phyloP scores from a whole-genome alignment of 2,888 invertebrate genomes.

The Eupithecia inturbata region DNA sequence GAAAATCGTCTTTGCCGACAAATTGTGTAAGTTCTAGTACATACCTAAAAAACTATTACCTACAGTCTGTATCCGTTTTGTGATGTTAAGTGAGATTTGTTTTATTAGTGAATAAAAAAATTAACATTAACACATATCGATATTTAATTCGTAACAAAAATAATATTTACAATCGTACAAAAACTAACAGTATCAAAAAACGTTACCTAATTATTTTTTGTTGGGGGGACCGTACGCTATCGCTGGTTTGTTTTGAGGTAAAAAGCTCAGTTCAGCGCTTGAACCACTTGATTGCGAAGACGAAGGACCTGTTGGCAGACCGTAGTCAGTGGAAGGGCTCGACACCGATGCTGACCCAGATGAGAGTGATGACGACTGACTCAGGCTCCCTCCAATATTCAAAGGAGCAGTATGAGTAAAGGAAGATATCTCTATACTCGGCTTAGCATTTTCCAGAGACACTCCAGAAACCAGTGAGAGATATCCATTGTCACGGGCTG shows the following conservation, averaged over 20 bases:
- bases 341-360: slow-evolving; percentile 47
- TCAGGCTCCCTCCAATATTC: slow-evolving; percentile 39
- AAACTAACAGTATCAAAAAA: slow-evolving; percentile 19
- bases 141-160: slow-evolving; percentile 55
- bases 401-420: slow-evolving; percentile 71
- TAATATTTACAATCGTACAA: slow-evolving; percentile 50
- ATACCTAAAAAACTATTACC: slow-evolving; percentile 32
- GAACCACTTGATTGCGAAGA: slow-evolving; percentile 44
- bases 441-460: slow-evolving; percentile 69
- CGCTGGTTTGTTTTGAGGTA: slow-evolving; percentile 68
- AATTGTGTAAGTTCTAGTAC: slow-evolving; percentile 45
- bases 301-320: slow-evolving; percentile 55
- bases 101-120: slow-evolving; percentile 21
- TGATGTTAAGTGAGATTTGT: slow-evolving; percentile 8
- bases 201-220: slow-evolving; percentile 50
- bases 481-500: slow-evolving; percentile 72
- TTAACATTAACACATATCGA: slow-evolving; percentile 33
- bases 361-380: slow-evolving; percentile 42
- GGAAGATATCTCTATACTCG: slow-evolving; percentile 75
- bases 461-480: slow-evolving; percentile 74
- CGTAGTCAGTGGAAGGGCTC: slow-evolving; percentile 55
- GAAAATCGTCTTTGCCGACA: slow-evolving; percentile 63
- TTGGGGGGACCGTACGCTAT: slow-evolving; percentile 69
- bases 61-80: slow-evolving; percentile 17
- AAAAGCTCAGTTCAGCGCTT: slow-evolving; percentile 59